Evolutionary conservation across 2,797 vertebrate genomes (phyloP).

Genomic region (Cuculus canorus): DNA sequence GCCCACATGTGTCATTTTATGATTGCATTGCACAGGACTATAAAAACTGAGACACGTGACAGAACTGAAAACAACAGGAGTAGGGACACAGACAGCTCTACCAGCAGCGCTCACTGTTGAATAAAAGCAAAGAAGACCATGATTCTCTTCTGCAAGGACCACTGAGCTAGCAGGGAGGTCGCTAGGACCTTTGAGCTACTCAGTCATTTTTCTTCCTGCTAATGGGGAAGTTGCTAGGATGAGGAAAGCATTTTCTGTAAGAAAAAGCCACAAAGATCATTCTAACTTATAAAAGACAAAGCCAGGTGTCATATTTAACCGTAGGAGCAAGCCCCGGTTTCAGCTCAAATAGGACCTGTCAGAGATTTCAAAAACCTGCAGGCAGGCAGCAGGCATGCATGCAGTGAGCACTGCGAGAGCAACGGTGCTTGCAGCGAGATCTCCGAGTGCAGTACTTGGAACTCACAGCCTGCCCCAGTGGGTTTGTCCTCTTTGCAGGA

Average conservation of each 20-base stretch:
- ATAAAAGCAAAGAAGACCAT: slow-evolving; percentile 5
- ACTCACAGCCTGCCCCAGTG: not conserved
- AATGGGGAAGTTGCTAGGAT: not conserved
- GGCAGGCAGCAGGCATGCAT: not conserved
- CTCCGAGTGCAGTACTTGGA: not conserved
- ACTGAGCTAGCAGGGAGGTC: not conserved
- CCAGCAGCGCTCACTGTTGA: not conserved
- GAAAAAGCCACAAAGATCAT: not conserved
- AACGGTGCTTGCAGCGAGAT: not conserved
- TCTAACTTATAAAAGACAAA: not conserved
- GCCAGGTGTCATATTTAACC: not conserved
- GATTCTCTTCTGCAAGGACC: not conserved
- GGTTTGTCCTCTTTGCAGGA: not conserved
- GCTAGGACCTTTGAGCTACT: not conserved
- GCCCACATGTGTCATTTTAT: not conserved
- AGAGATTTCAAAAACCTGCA: not conserved
- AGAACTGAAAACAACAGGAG: not conserved
- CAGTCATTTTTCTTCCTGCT: not conserved
- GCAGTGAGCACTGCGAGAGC: not conserved
- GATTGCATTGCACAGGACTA: not conserved
- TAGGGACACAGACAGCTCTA: not conserved
- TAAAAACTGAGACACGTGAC: not conserved
- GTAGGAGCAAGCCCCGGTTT: rapidly evolving
- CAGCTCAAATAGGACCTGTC: not conserved
- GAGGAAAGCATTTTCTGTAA: not conserved